Percentiles rank a stretch among this genome's conserved stretches.
These are phyloP conservation scores for Daphoenositta chrysoptera DNA, from an alignment of 2,113 vertebrate species.

Conservation along the genomic window DNA sequence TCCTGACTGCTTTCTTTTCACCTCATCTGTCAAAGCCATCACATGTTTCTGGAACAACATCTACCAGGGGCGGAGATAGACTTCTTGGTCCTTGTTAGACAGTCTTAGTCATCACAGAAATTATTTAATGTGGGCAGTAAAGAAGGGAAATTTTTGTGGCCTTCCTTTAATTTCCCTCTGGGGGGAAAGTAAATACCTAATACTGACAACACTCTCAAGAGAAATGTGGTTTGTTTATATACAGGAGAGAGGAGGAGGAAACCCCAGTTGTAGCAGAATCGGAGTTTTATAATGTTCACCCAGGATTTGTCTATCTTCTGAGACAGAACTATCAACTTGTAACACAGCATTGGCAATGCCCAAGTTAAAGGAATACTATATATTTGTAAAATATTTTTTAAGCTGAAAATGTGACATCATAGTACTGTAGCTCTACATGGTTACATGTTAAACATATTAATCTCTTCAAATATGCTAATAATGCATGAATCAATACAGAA, in stretches of 20 bases:
- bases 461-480: conserved; percentile 33
- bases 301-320: background rate
- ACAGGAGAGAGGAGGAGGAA: background rate
- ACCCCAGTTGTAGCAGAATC: background rate
- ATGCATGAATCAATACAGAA: background rate
- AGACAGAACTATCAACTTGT: background rate
- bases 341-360: background rate
- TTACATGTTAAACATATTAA: background rate
- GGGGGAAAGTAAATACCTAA: background rate
- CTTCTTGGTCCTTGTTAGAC: background rate
- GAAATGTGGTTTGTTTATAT: background rate
- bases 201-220: background rate
- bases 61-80: background rate
- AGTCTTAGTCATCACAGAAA: background rate
- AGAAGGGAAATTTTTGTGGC: background rate
- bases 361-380: background rate
- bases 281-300: background rate
- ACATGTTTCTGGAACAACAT: background rate
- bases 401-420: background rate
- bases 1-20: background rate
- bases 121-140: background rate
- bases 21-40: background rate
- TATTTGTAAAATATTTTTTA: background rate
- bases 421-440: background rate
- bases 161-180: background rate